Percentiles rank a stretch among this genome's conserved stretches.
Conservation (phyloP, 2,113 vertebrate genomes). For the Serilophus lunatus region DNA sequence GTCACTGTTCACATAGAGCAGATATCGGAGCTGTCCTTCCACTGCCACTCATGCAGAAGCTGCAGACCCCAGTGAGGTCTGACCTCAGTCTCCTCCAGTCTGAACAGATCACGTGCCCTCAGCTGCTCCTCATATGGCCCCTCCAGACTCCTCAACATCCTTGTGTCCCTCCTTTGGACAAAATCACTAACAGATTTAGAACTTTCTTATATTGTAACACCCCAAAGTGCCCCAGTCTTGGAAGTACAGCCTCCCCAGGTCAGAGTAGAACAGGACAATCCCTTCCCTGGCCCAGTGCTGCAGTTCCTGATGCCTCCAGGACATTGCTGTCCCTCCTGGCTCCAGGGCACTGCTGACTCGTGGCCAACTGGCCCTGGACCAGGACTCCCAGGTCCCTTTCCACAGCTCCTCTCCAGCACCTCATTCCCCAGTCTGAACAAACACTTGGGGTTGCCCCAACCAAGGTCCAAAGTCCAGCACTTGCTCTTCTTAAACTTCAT, state of each 20-base stretch:
- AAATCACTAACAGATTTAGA: background rate
- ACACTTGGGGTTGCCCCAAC: background rate
- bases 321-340: background rate
- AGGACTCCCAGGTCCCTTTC: background rate
- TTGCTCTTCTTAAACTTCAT: background rate
- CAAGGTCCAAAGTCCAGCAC: background rate
- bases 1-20: background rate
- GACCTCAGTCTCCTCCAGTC: background rate
- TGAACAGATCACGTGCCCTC: background rate
- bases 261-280: background rate
- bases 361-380: fast-evolving
- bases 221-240: background rate
- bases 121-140: background rate
- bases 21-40: background rate
- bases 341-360: background rate
- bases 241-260: background rate
- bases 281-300: background rate
- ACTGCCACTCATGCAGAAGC: background rate
- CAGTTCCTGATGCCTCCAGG: background rate
- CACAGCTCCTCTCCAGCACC: background rate
- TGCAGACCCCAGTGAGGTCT: background rate
- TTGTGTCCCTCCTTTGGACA: background rate
- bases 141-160: background rate
- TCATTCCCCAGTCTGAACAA: background rate
- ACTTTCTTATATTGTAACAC: background rate